Evolutionary conservation across 2,888 invertebrate genomes (phyloP), one percentile per base, ranked within the genome.

Genomic region (Philhelius pedissequus): DNA sequence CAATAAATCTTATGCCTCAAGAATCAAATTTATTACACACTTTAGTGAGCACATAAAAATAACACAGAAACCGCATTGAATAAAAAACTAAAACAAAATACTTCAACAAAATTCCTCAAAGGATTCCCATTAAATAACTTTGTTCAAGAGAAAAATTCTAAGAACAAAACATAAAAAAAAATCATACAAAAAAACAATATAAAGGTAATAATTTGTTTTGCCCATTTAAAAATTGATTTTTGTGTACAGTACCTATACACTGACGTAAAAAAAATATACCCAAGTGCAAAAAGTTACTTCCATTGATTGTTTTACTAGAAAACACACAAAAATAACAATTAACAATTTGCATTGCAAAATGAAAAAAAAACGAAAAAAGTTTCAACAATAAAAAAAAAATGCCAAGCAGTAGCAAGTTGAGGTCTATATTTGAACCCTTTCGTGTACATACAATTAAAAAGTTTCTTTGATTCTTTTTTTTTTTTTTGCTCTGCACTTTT

Each of bases 301-400:
- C 80, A 84, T 76, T 76, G 75, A 84, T 84, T 84, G 84, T 80
- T 84, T 80, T 62, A 76, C 66, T 76, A 84, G 68, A 80, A 76
- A 84, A 84, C 66, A 76, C 79, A 79, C 83, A 84, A 84, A 83
- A 70, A 80, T 80, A 84, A 84, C 84, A 83, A 83, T 83, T 79
- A 79, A 83, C 83, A 80, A 80, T 84, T 79, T 76, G 52, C 80
- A 66, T 48, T 45, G 75, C 45, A 71, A 74, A 60, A 52, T 56
- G 32, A n/a, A 25, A n/a, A 58, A 58, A 15, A 32, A 71, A 11
- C 15, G 15, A 50, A 73, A 73, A 50, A 73, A 64, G 32, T 64
- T 64, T 64, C n/a, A 48, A 64, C 48, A 64, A 64, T 32, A 20
- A 48, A 32, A 69, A 68, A 60, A 52, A 76, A 13, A 62, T n/a